A percentile compares a stretch with the other conserved stretches of the same genome.
Evolutionary conservation across 2,797 vertebrate species (phyloP).

Genomic region (Okamejei kenojei): DNA sequence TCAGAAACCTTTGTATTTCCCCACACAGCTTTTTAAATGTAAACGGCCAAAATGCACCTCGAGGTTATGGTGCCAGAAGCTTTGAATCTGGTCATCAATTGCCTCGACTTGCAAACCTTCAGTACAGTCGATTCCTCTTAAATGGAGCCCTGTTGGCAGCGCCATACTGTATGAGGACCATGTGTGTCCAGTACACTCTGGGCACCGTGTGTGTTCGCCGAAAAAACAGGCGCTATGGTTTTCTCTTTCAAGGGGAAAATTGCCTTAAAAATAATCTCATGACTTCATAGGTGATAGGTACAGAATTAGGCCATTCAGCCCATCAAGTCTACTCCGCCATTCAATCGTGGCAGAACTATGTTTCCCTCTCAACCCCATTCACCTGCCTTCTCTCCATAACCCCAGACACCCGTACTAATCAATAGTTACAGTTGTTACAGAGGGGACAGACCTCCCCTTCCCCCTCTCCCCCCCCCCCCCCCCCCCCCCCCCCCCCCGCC

Average conservation of each 20-base stretch:
- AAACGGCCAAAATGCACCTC: conserved; percentile 49
- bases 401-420: too few species aligned
- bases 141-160: background rate
- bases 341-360: too few species aligned
- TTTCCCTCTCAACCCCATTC: too few species aligned
- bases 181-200: too few species aligned
- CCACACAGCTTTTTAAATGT: conserved; percentile 51
- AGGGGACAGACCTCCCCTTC: background rate
- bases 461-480: too few species aligned
- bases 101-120: background rate
- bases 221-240: background rate
- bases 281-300: background rate
- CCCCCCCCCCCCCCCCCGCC: too few species aligned
- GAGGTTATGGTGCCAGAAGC: background rate
- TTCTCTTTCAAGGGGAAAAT: background rate
- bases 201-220: background rate
- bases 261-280: conserved; percentile 17
- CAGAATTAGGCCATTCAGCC: too few species aligned
- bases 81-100: background rate
- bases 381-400: too few species aligned
- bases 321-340: too few species aligned
- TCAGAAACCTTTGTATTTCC: conserved; percentile 50
- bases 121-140: conserved; percentile 14
- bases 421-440: background rate
- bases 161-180: too few species aligned